Percentiles rank a stretch among this genome's conserved stretches.
phyloP scores from a whole-genome alignment of 2,888 invertebrate species.

The Spisula solida region DNA sequence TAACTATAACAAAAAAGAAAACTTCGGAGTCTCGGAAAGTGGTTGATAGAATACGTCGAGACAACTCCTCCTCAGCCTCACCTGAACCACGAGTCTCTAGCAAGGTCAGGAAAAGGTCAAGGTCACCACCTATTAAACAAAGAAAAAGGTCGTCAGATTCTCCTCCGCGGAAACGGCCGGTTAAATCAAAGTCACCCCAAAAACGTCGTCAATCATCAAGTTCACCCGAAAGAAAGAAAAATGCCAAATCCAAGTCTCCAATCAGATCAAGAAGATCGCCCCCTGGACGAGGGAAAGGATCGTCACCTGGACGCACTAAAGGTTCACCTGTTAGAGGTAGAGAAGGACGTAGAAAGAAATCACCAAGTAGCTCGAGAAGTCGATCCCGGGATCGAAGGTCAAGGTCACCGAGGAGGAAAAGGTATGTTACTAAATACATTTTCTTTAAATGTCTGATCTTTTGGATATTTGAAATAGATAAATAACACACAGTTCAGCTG shows the following conservation, averaged over 20 bases:
- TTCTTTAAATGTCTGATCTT: too few species aligned
- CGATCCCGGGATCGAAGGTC: constrained; percentile 49
- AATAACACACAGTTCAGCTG: too few species aligned
- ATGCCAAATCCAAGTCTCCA: constrained; percentile 43
- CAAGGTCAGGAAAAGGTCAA: constrained; percentile 53
- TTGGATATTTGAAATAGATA: too few species aligned
- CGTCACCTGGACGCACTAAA: constrained; percentile 15
- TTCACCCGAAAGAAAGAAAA: constrained; percentile 43
- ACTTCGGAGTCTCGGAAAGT: background rate
- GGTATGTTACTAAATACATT: background rate
- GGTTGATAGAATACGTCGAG: background rate
- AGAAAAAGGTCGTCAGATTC: constrained; percentile 19
- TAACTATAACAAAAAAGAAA: constrained; percentile 12
- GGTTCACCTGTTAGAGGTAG: constrained; percentile 31
- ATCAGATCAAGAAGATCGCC: constrained; percentile 28
- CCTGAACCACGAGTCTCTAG: constrained; percentile 14
- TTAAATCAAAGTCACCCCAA: constrained; percentile 29
- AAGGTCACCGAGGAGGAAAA: constrained; percentile 49
- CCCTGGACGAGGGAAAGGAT: background rate
- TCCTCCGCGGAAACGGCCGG: constrained; percentile 22
- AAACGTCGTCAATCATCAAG: constrained; percentile 32
- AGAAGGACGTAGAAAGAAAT: constrained; percentile 31
- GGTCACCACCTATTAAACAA: constrained; percentile 39
- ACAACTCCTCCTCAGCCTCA: constrained; percentile 28
- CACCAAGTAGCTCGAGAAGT: constrained; percentile 57